Evolutionary conservation across 2,888 invertebrate genomes (phyloP), one percentile per base, ranked within the genome.

Genomic region (Noctua janthina): DNA sequence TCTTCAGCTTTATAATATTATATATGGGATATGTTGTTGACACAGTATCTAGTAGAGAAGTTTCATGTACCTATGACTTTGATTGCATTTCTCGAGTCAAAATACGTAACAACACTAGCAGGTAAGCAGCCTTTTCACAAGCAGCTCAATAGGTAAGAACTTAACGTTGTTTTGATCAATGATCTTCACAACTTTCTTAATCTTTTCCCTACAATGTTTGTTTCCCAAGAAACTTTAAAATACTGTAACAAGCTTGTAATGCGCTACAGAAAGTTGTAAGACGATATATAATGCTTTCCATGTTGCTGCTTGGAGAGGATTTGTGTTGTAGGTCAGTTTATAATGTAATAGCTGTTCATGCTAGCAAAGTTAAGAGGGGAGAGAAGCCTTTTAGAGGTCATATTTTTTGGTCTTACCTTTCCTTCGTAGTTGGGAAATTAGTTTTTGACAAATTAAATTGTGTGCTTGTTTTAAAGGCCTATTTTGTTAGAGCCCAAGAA

Each of bases 191-290:
- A 76, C 46, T 67, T 59, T 8, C 10, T 51, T 35, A 8, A 17
- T 71, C 5, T 54, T 46, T 39, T 6, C 6, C 2, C 11, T 49
- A 49, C 35, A 71, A 56, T 59, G 51, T 82, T 43, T 46, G 39
- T 62, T 62, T 56, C 17, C 35, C 17, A 49, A 82, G 59, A 59
- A 73, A 85, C 35, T 74, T 70, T 64, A 74, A 70, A 66, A 79
- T 74, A 62, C 49, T 74, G 29, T 13, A 83, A 71, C 74, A 85
- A 72, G 49, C 68, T 69, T 69, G 82, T 76, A 69, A 51, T 29
- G 62, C 62, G 15, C n/a, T 68, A 5, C 35, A 72, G 35, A 72
- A 84, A 85, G 49, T 85, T 83, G 29, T 43, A 49, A 54, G 29
- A 74, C 67, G 49, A 68, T 85, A 68, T 43, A 85, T 72, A 71